phyloP scores from a whole-genome alignment of 2,888 invertebrate genomes.

The Pseudococcus longispinus region DNA sequence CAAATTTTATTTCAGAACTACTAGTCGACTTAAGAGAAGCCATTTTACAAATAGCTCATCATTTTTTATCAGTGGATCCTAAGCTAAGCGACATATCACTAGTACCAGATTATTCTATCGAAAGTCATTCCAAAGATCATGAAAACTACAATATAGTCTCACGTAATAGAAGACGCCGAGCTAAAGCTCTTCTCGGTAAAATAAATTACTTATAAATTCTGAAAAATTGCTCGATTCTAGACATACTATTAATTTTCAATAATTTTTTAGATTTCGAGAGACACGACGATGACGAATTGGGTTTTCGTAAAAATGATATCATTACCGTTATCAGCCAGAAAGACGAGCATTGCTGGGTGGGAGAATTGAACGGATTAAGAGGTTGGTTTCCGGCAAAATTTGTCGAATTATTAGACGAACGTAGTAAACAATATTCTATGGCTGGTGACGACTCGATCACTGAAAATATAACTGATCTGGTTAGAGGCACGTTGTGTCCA shows the following conservation, averaged over 20 bases:
- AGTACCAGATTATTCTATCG: constrained; percentile 93
- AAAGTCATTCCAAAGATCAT: constrained; percentile 92
- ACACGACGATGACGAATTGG: constrained; percentile 97
- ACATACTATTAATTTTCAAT: not conserved
- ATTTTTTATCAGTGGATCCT: constrained; percentile 93
- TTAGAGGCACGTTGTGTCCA: constrained; percentile 91
- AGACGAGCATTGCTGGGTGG: constrained; percentile 99
- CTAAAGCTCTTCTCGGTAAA: constrained; percentile 85
- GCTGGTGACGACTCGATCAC: constrained; percentile 98
- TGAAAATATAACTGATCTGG: constrained; percentile 95
- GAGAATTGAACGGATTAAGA: constrained; percentile 91
- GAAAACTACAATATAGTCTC: constrained; percentile 94
- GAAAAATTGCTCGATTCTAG: not conserved
- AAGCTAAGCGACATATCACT: constrained; percentile 80
- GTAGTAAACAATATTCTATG: constrained; percentile 87
- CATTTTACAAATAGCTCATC: constrained; percentile 89
- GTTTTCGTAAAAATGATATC: constrained; percentile 97
- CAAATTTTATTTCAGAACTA: constrained; percentile 71
- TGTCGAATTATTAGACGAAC: constrained; percentile 93
- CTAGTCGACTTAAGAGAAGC: constrained; percentile 97
- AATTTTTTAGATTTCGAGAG: constrained; percentile 84
- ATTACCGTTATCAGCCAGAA: constrained; percentile 96
- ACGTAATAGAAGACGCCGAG: constrained; percentile 83
- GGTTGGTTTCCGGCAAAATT: constrained; percentile 98
- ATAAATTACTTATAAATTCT: not conserved